phyloP scores from a whole-genome alignment of 2,888 invertebrate genomes.

The Drosophila algonquin region DNA sequence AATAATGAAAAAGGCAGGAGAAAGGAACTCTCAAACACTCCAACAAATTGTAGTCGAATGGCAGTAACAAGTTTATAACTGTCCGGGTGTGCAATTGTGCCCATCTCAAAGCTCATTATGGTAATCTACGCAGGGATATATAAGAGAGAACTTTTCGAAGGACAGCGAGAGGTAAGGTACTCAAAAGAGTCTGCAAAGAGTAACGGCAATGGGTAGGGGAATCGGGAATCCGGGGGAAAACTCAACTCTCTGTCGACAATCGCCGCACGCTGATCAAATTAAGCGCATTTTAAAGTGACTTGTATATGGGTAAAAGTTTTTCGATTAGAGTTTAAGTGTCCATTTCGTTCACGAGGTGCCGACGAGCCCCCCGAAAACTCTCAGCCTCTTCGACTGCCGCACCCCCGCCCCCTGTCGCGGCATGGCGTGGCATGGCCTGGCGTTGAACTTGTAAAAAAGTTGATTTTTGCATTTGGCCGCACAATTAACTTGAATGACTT shows the following conservation, averaged over 20 bases:
- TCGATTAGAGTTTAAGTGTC: constrained; percentile 79
- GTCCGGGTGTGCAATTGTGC: constrained; percentile 38
- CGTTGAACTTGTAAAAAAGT: constrained; percentile 67
- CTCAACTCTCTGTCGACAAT: constrained; percentile 55
- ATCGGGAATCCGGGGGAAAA: constrained; percentile 9
- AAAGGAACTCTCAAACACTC: constrained; percentile 38
- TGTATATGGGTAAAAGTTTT: constrained; percentile 77
- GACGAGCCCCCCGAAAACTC: constrained; percentile 44
- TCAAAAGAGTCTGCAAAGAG: constrained; percentile 16
- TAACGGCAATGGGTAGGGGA: constrained; percentile 6
- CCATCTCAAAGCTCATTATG: constrained; percentile 67
- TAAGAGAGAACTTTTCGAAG: neutral
- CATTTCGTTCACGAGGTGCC: constrained; percentile 74
- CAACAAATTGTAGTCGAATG: constrained; percentile 68
- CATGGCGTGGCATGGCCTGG: constrained; percentile 15
- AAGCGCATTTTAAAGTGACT: constrained; percentile 78
- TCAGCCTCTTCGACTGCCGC: too few relatives aligned
- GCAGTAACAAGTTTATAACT: constrained; percentile 72
- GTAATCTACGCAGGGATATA: constrained; percentile 57
- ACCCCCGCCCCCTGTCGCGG: neutral
- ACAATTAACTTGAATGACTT: constrained; percentile 72
- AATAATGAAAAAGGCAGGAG: constrained; percentile 32
- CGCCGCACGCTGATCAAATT: constrained; percentile 77
- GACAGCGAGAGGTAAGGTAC: constrained; percentile 14
- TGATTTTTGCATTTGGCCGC: constrained; percentile 77